Evolutionary conservation across 1,140 invertebrate species (phyloP), one percentile per base, ranked within the genome.

Genomic region (Dendroctonus ponderosae): DNA sequence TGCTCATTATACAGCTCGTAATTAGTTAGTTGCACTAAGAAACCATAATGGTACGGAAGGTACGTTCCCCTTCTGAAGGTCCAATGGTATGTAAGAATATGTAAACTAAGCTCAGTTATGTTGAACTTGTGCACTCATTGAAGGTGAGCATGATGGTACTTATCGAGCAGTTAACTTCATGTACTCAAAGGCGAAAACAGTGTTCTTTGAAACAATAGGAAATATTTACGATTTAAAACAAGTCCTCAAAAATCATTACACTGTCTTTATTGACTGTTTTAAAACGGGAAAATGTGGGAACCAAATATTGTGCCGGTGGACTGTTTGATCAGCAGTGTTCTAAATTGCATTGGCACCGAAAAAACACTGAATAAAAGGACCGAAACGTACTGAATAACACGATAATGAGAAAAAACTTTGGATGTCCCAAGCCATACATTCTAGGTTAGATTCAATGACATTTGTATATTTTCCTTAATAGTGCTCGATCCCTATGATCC

Each of bases 1-100:
- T 79, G 71, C 75, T 79, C 78, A 79, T 79, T 57, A 69, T 58
- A 54, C 14, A 26, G 26, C 3, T 26, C 26, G 26, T 3, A 26
- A 26, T 26, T 26, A 1, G 26, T 26, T 26, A 26, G 26, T 1
- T 1, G 26, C 26, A 26, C 26, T 26, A 26, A 26, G 26, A 26
- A 26, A 26, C 26, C 26, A 26, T 26, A 26, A 26, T 26, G 26
- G 26, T 26, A 26, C 26, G 26, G 3, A 26, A 26, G n/a, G n/a
- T n/a, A n/a, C n/a, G n/a, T n/a, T 26, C 26, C 26, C 3, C 26
- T 26, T 26, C 26, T 26, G 26, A 26, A 26, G 26, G 26, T 26
- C 26, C 26, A 26, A 3, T 26, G 26, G 26, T 26, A 26, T 1
- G 1, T 3, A 26, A 26, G 26, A 26, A 26, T 26, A 26, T 2